Conservation (phyloP, 2,113 vertebrate genomes). For the Chunga burmeisteri region DNA sequence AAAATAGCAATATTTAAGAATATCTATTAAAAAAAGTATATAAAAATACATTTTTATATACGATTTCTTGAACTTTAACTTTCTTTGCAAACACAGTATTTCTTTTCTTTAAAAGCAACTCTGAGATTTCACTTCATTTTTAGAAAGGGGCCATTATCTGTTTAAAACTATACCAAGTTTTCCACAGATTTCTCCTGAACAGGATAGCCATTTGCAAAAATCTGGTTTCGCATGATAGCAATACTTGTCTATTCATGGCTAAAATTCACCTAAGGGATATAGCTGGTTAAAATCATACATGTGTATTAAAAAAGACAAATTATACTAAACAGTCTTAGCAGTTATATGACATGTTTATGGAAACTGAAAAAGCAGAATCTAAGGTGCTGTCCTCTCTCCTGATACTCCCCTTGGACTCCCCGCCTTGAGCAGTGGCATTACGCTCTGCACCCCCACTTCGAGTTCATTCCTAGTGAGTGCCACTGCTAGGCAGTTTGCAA, state of each 20-base stretch:
- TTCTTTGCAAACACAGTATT: neutral
- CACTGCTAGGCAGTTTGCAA: neutral
- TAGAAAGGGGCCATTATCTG: neutral
- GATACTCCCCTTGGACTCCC: neutral
- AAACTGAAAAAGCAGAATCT: neutral
- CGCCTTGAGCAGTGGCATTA: fast-evolving
- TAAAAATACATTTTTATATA: neutral
- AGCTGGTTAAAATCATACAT: neutral
- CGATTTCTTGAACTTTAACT: neutral
- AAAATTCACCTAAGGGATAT: neutral
- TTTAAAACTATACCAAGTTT: neutral
- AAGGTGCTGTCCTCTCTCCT: neutral
- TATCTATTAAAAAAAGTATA: neutral
- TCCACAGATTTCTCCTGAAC: neutral
- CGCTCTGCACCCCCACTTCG: neutral
- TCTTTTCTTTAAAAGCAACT: neutral
- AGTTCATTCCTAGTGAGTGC: neutral
- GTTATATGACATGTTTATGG: neutral
- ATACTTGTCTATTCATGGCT: neutral
- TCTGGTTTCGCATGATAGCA: neutral
- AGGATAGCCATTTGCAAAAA: neutral
- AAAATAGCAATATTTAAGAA: neutral
- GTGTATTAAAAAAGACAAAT: neutral
- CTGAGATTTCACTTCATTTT: neutral
- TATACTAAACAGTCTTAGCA: neutral